phyloP scores from a whole-genome alignment of 2,888 invertebrate genomes.

The Physocephala rufipes region DNA sequence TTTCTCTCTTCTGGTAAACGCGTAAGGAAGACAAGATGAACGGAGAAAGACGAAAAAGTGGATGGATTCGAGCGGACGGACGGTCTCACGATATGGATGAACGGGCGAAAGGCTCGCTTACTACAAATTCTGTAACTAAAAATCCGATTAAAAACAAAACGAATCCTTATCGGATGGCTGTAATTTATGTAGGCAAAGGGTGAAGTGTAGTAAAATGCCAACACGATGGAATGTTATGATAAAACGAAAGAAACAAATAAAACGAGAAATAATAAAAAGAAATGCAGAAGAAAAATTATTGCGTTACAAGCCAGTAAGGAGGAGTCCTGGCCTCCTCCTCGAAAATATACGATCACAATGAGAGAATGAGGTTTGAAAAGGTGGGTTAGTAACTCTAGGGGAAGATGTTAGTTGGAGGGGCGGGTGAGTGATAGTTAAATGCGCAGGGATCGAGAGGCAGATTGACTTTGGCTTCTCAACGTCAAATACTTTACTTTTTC shows the following conservation, averaged over 20 bases:
- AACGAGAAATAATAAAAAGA: conserved; percentile 28
- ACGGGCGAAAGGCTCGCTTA: conserved; percentile 21
- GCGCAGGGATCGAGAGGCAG: conserved; percentile 20
- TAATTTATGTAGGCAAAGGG: conserved; percentile 63
- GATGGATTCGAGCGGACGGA: neutral
- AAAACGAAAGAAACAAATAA: conserved; percentile 55
- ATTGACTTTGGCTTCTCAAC: conserved; percentile 16
- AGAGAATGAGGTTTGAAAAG: too few species aligned
- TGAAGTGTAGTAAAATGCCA: conserved; percentile 49
- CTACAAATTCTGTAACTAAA: conserved; percentile 39
- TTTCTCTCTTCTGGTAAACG: too few species aligned
- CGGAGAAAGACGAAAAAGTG: too few species aligned
- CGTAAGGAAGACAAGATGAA: too few species aligned
- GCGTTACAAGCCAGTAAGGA: neutral
- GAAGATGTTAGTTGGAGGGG: too few species aligned
- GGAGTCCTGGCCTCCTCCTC: neutral
- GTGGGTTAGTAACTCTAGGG: neutral
- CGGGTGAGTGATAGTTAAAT: too few species aligned
- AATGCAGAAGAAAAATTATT: conserved; percentile 34
- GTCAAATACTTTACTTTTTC: conserved; percentile 54
- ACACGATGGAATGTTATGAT: conserved; percentile 52
- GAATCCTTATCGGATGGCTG: conserved; percentile 60
- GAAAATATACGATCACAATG: conserved; percentile 14
- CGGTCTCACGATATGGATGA: conserved; percentile 6
- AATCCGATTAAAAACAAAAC: conserved; percentile 63